Evolutionary conservation across 2,888 invertebrate genomes (phyloP).

Genomic region (Rhagonycha lutea): DNA sequence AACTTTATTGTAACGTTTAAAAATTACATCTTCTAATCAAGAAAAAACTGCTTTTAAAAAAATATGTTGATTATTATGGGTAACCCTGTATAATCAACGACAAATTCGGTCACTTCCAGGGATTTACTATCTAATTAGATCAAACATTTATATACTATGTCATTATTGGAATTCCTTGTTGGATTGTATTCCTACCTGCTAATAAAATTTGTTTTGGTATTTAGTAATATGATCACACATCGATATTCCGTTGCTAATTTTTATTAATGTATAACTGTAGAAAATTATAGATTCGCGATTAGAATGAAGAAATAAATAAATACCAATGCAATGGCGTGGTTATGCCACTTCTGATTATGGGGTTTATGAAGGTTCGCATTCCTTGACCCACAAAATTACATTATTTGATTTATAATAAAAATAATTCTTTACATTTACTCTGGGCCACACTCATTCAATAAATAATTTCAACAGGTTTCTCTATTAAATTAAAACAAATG

Average conservation of each 20-base stretch:
- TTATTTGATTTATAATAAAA: background rate
- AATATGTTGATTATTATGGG: too few species aligned
- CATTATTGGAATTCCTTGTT: too few species aligned
- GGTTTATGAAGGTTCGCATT: background rate
- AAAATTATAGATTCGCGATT: background rate
- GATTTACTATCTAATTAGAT: too few species aligned
- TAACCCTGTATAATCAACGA: too few species aligned
- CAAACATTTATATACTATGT: too few species aligned
- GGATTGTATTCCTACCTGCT: too few species aligned
- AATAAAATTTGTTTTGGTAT: background rate
- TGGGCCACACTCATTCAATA: background rate
- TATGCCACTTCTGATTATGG: background rate
- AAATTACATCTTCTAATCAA: too few species aligned
- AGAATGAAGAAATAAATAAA: background rate
- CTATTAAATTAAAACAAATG: background rate
- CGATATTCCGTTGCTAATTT: background rate
- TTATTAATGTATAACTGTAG: background rate
- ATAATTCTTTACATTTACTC: background rate
- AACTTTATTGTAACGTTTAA: too few species aligned
- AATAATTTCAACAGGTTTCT: background rate
- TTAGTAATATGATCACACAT: background rate
- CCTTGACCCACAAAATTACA: conserved; percentile 23
- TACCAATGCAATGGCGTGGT: background rate
- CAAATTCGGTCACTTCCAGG: too few species aligned
- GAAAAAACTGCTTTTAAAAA: too few species aligned